phyloP scores from a whole-genome alignment of 2,797 vertebrate species.

The Eleutherodactylus coqui region DNA sequence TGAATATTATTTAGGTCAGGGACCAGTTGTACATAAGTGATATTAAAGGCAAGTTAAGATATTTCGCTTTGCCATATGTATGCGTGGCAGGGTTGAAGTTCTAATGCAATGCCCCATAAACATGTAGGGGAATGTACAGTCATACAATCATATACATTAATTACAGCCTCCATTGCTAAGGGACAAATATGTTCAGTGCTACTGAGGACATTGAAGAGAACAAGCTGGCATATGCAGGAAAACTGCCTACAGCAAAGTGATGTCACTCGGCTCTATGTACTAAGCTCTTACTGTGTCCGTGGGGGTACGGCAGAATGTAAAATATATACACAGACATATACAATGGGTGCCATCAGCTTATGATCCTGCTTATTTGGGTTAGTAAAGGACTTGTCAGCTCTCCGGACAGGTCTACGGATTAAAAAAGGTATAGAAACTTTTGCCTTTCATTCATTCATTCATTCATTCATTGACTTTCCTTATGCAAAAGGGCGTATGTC shows the following conservation, averaged over 20 bases:
- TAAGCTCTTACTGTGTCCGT: not conserved
- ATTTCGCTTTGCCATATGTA: not conserved
- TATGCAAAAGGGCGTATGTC: too few relatives aligned
- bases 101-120: not conserved
- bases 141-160: not conserved
- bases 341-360: not conserved
- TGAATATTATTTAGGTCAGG: slow-evolving; percentile 23
- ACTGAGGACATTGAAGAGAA: slow-evolving; percentile 2
- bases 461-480: too few relatives aligned
- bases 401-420: too few relatives aligned
- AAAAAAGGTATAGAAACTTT: too few relatives aligned
- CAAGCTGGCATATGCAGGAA: slow-evolving; percentile 8
- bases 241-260: not conserved
- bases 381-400: not conserved
- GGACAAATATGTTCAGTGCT: not conserved
- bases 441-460: too few relatives aligned
- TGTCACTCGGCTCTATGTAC: not conserved
- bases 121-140: not conserved
- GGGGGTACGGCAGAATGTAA: not conserved
- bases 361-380: not conserved
- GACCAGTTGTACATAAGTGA: not conserved
- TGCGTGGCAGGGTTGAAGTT: not conserved
- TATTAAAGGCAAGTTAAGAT: not conserved
- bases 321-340: not conserved
- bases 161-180: not conserved